phyloP scores from a whole-genome alignment of 2,113 vertebrate genomes.

The Dromiciops gliroides region DNA sequence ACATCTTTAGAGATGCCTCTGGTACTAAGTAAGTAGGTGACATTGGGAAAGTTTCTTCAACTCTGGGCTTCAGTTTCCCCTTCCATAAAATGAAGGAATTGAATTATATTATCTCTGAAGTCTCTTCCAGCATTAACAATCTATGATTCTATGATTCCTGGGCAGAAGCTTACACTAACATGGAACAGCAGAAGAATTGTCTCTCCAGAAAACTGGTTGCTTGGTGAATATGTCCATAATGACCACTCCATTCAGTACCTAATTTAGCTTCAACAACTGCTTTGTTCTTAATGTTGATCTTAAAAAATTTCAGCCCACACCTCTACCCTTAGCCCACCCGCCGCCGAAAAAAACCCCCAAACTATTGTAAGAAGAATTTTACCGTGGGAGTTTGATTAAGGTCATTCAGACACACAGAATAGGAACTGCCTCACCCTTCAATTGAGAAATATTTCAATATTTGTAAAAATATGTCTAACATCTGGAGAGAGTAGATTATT shows the following conservation, averaged over 20 bases:
- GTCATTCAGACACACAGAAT: not conserved
- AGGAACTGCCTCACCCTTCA: not conserved
- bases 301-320: not conserved
- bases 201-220: too few relatives aligned
- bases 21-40: not conserved
- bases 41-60: not conserved
- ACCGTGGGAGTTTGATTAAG: constrained; percentile 17
- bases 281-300: not conserved
- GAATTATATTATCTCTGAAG: not conserved
- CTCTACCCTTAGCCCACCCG: not conserved
- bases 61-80: not conserved
- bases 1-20: not conserved
- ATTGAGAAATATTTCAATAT: constrained; percentile 35
- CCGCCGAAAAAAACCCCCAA: not conserved
- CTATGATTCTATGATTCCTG: not conserved
- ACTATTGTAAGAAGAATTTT: not conserved
- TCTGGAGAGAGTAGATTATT: constrained; percentile 6
- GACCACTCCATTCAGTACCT: not conserved
- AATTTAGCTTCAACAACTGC: not conserved
- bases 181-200: too few relatives aligned
- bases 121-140: not conserved
- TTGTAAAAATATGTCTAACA: constrained; percentile 20
- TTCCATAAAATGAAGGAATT: not conserved
- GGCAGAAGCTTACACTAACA: not conserved
- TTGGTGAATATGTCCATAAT: not conserved